Percentiles rank a stretch among this genome's conserved stretches.
phyloP scores from a whole-genome alignment of 2,797 vertebrate genomes.

The Alca torda region DNA sequence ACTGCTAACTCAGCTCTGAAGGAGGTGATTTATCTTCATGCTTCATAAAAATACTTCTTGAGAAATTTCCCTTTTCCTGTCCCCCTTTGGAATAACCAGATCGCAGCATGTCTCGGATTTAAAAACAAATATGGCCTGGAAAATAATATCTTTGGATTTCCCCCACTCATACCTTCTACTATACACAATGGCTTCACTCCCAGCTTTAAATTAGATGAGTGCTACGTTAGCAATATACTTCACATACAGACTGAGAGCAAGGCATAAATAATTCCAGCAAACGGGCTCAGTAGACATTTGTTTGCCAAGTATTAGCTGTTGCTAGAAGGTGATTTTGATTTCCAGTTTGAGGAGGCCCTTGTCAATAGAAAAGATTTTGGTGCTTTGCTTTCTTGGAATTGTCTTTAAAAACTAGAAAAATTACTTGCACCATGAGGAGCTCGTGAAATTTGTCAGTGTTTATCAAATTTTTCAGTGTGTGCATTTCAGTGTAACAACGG shows the following conservation, averaged over 20 bases:
- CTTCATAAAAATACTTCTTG: slow-evolving; percentile 32
- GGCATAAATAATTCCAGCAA: neutral
- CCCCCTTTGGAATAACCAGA: neutral
- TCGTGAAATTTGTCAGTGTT: neutral
- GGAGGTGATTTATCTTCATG: slow-evolving; percentile 19
- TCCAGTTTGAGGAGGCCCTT: neutral
- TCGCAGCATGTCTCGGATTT: neutral
- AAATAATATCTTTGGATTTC: slow-evolving; percentile 35
- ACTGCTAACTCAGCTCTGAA: slow-evolving; percentile 32
- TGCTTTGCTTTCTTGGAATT: neutral
- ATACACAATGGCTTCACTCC: slow-evolving; percentile 30
- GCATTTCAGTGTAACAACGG: neutral
- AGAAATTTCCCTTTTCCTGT: slow-evolving; percentile 23
- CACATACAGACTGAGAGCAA: slow-evolving; percentile 2
- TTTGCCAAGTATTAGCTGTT: slow-evolving; percentile 16
- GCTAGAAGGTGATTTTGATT: neutral
- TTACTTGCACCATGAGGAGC: neutral
- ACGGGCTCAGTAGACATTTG: neutral
- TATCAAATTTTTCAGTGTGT: neutral
- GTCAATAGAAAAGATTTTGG: neutral
- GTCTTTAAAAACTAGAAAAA: neutral
- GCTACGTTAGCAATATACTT: neutral
- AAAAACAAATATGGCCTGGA: slow-evolving; percentile 44
- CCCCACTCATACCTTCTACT: neutral
- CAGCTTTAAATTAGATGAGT: slow-evolving; percentile 29